A percentile compares a stretch with the other conserved stretches of the same genome.
phyloP scores from a whole-genome alignment of 2,888 invertebrate species.

The Dione juno region DNA sequence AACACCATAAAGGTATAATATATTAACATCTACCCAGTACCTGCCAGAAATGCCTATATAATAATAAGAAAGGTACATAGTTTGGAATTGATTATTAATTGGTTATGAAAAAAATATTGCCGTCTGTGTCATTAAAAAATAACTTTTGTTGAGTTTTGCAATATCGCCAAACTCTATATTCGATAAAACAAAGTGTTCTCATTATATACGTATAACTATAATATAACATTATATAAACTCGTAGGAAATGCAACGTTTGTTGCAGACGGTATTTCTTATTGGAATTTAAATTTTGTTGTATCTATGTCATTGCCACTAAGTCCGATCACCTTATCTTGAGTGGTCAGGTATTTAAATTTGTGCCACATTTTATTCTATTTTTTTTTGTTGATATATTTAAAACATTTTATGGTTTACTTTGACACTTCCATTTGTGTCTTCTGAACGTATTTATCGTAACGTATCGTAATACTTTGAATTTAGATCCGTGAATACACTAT shows the following conservation, averaged over 20 bases:
- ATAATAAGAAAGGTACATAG: neutral
- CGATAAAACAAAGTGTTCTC: too few species aligned
- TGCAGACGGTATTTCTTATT: neutral
- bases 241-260: neutral
- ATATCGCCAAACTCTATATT: too few species aligned
- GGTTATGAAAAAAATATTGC: neutral
- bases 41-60: constrained; percentile 1
- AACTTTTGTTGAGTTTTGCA: too few species aligned
- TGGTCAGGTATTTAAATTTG: constrained; percentile 39
- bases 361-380: constrained; percentile 53
- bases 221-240: too few species aligned
- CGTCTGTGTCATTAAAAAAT: too few species aligned
- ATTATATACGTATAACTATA: too few species aligned
- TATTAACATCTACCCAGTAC: neutral
- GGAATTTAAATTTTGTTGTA: constrained; percentile 4
- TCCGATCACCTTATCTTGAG: constrained; percentile 3
- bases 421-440: neutral
- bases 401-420: constrained; percentile 35
- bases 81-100: neutral
- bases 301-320: neutral
- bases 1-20: constrained; percentile 11
- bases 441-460: constrained; percentile 35
- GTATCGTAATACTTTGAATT: neutral
- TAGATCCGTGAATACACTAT: neutral
- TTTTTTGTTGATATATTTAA: constrained; percentile 27